Evolutionary conservation across 2,888 invertebrate genomes (phyloP), one percentile per base, ranked within the genome.

Genomic region (Mesodorylaimus sp.): DNA sequence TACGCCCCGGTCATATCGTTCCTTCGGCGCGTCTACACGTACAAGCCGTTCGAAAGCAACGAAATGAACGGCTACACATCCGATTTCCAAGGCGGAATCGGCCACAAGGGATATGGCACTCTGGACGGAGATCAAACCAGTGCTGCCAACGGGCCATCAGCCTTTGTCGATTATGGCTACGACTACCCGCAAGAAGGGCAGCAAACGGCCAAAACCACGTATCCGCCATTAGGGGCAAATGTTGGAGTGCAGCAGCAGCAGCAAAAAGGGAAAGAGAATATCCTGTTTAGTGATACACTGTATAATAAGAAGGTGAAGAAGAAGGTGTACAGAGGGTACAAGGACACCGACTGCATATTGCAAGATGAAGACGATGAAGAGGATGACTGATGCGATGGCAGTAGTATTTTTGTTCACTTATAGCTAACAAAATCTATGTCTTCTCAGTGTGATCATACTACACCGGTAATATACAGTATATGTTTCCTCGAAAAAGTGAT

Each of bases 1-100:
- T 99, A 95, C 70, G 88, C 86, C 0, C 97, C 97, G 0, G 80
- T 86, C 1, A 72, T 99, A 41, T 76, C 81, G 63, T 80, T 87
- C 59, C 76, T 97, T 39, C 77, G 81, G 54, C 81, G 88, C 61
- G 87, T 93, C 60, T 91, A 95, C 68, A 86, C 88, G 67, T 93
- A 93, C 68, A 89, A 91, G 65, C 86, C 86, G 1, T 87, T 95
- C 70, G 85, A 26, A 3, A 43, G 19, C 44, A 26, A 21, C 44
- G 44, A 43, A 10, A 10, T 21, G 41, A 13, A 39, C 7, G n/a
- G n/a, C n/a, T n/a, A n/a, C n/a, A n/a, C n/a, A n/a, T n/a, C n/a
- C n/a, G 41, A 39, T 10, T 39, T 39, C 21, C n/a, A 39, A 13
- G 41, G 41, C 16, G 7, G 16, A 13, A 21, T 13, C 21, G 41